A percentile compares a stretch with the other conserved stretches of the same genome.
phyloP scores from a whole-genome alignment of 2,797 vertebrate species.

The Ispidina picta region DNA sequence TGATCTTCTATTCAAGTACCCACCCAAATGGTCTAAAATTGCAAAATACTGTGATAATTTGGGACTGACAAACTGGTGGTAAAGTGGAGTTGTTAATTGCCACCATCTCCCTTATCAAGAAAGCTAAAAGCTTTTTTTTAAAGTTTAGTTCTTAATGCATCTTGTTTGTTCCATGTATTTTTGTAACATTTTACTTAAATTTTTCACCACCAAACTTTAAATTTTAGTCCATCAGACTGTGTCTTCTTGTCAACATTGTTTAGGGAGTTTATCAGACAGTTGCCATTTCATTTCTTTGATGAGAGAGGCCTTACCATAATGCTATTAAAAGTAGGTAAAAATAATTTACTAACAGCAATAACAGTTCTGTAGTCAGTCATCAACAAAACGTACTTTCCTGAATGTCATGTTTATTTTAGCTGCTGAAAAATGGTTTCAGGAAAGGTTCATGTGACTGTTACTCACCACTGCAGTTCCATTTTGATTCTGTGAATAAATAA shows the following conservation, averaged over 20 bases:
- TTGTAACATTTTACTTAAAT: neutral
- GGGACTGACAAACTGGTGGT: neutral
- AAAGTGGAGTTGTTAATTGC: neutral
- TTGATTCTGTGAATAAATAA: neutral
- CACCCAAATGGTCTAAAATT: conserved; percentile 3
- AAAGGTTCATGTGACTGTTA: neutral
- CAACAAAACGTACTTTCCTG: conserved; percentile 32
- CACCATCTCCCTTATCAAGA: neutral
- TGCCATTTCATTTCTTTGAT: conserved; percentile 37
- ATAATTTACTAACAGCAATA: conserved; percentile 52
- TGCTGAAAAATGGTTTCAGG: conserved; percentile 37
- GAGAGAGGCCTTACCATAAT: conserved; percentile 6
- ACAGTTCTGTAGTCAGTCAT: conserved; percentile 30
- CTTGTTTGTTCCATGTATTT: neutral
- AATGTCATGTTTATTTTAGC: conserved; percentile 51
- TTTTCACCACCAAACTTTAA: conserved; percentile 15
- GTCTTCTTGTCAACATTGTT: conserved; percentile 16
- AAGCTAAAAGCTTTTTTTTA: neutral
- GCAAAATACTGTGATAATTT: neutral
- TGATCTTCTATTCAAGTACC: conserved; percentile 42
- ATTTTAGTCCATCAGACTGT: neutral
- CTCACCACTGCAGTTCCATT: neutral
- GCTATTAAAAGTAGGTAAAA: conserved; percentile 39
- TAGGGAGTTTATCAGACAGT: neutral
- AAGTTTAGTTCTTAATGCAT: neutral